These are phyloP conservation scores for Abrostola tripartita DNA, from an alignment of 2,888 invertebrate genomes.

Conservation along the genomic window DNA sequence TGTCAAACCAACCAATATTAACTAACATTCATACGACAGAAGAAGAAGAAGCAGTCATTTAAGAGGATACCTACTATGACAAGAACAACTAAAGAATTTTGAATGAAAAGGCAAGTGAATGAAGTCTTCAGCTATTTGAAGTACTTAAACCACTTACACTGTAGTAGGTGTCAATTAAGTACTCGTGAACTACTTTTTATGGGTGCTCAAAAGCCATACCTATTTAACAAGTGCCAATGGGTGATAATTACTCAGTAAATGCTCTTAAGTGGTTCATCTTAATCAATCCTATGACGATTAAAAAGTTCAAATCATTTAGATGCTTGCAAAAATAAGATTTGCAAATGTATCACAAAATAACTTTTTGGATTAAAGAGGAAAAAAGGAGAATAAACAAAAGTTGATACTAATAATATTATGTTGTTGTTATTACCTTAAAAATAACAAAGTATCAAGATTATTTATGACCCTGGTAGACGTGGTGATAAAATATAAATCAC, in stretches of 20 bases:
- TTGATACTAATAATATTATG: background rate
- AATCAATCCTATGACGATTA: background rate
- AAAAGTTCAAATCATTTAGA: no score
- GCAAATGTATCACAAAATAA: no score
- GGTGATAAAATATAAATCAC: constrained; percentile 5
- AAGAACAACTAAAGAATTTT: background rate
- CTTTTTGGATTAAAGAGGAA: no score
- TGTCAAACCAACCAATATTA: no score
- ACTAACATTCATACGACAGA: no score
- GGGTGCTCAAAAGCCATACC: constrained; percentile 18
- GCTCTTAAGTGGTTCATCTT: constrained; percentile 21
- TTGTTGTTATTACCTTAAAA: constrained; percentile 6
- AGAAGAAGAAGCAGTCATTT: background rate
- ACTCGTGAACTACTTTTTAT: constrained; percentile 45
- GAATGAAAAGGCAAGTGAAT: background rate
- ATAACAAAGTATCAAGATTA: constrained; percentile 1
- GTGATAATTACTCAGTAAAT: constrained; percentile 4
- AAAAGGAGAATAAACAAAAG: no score
- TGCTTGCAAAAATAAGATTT: no score
- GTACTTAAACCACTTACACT: constrained; percentile 23
- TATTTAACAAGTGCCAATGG: constrained; percentile 23
- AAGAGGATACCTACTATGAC: background rate
- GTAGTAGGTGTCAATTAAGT: constrained; percentile 38
- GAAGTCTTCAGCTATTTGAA: constrained; percentile 23
- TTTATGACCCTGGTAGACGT: constrained; percentile 1